These are phyloP conservation scores for Calidris pygmaea DNA, from an alignment of 2,113 vertebrate species.

Conservation along the genomic window DNA sequence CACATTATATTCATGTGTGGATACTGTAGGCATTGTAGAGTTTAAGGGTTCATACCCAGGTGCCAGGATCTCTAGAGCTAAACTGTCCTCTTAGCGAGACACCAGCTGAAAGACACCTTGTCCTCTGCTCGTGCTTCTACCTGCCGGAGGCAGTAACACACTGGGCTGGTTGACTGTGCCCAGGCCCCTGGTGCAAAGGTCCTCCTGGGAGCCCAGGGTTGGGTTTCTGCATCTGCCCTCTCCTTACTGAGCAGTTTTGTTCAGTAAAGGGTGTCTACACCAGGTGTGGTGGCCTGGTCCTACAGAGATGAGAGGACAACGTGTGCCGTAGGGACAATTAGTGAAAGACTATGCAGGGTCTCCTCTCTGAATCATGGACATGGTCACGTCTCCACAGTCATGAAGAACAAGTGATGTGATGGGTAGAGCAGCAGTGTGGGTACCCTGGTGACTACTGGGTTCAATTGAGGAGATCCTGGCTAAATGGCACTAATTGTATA, in stretches of 20 bases:
- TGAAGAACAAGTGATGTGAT: rapidly evolving
- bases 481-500: not conserved
- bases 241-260: rapidly evolving
- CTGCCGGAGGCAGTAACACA: rapidly evolving
- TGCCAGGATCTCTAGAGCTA: not conserved
- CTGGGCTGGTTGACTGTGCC: not conserved
- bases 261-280: not conserved
- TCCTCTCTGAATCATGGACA: not conserved
- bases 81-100: not conserved
- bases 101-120: not conserved
- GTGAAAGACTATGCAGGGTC: not conserved
- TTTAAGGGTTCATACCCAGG: not conserved
- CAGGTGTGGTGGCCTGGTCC: not conserved
- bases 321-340: not conserved
- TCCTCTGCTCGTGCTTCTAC: not conserved
- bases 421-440: not conserved
- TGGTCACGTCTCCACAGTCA: not conserved
- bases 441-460: not conserved
- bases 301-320: too few relatives aligned
- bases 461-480: not conserved
- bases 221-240: not conserved
- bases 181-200: not conserved
- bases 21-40: not conserved
- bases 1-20: rapidly evolving
- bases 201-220: not conserved